phyloP scores from a whole-genome alignment of 92 coral and sea anemone species.

The Epizoanthus rinbou region DNA sequence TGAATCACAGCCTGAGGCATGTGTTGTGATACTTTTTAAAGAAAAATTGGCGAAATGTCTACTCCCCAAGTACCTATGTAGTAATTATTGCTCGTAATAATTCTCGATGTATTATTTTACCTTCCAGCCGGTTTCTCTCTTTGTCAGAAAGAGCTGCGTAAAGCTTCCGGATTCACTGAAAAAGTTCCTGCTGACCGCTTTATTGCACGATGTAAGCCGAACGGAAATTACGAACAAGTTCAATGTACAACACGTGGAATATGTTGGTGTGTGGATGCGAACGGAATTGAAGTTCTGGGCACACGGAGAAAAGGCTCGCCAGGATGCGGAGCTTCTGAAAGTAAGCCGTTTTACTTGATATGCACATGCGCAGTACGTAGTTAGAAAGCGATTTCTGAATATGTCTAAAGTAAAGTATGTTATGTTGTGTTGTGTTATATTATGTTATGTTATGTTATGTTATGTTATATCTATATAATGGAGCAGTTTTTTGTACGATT shows the following conservation, averaged over 20 bases:
- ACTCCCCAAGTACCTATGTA: no score
- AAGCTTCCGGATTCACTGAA: constrained; percentile 70
- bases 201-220: constrained; percentile 71
- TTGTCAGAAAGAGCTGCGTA: constrained; percentile 79
- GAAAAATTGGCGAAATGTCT: no score
- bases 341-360: constrained; percentile 20
- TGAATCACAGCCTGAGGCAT: no score
- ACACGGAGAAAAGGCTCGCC: constrained; percentile 73
- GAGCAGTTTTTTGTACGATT: no score
- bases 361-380: no score
- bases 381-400: no score
- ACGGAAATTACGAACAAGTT: constrained; percentile 79
- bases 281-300: constrained; percentile 84
- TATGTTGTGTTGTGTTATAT: no score
- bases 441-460: no score
- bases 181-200: constrained; percentile 53
- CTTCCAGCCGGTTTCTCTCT: constrained; percentile 67
- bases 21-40: no score
- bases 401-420: no score
- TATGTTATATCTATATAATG: no score
- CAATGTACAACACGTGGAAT: constrained; percentile 64
- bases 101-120: not conserved
- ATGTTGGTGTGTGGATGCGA: constrained; percentile 91
- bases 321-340: constrained; percentile 60
- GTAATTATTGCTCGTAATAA: not conserved